These are phyloP conservation scores for Pocillopora grandis DNA, from an alignment of 92 coral and sea anemone genomes.

Conservation along the genomic window DNA sequence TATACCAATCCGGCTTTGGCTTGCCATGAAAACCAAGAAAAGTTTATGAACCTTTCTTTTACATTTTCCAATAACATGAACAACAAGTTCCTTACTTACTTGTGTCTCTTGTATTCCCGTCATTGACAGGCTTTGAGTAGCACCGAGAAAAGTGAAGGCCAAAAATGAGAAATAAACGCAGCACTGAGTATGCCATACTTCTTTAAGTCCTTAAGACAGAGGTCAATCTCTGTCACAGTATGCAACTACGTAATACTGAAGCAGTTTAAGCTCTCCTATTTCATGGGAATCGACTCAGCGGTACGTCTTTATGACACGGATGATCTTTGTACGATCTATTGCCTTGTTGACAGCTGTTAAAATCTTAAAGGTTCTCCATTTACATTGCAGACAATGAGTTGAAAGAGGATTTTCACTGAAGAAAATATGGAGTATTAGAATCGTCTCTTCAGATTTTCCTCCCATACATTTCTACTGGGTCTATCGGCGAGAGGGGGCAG, in stretches of 20 bases:
- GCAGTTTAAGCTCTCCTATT: background rate
- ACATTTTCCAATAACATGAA: too few relatives aligned
- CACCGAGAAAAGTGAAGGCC: background rate
- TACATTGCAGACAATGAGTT: background rate
- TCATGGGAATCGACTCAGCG: slow-evolving; percentile 3
- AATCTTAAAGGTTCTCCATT: background rate
- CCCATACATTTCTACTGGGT: too few relatives aligned
- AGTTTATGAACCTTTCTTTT: too few relatives aligned
- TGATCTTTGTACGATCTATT: background rate
- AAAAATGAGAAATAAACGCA: background rate
- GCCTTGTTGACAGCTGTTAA: slow-evolving; percentile 4
- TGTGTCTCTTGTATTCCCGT: background rate
- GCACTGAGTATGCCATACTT: background rate
- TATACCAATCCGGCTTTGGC: too few relatives aligned
- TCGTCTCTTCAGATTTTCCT: too few relatives aligned
- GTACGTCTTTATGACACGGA: background rate
- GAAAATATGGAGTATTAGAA: background rate
- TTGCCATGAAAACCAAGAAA: too few relatives aligned
- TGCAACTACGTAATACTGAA: background rate
- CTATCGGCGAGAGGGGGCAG: too few relatives aligned
- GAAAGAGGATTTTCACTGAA: background rate
- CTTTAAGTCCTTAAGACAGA: background rate
- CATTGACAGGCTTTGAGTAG: background rate
- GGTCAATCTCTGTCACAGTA: background rate
- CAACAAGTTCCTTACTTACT: background rate